These are phyloP conservation scores for Arizona elegans DNA, from an alignment of 2,113 vertebrate genomes.

Conservation along the genomic window DNA sequence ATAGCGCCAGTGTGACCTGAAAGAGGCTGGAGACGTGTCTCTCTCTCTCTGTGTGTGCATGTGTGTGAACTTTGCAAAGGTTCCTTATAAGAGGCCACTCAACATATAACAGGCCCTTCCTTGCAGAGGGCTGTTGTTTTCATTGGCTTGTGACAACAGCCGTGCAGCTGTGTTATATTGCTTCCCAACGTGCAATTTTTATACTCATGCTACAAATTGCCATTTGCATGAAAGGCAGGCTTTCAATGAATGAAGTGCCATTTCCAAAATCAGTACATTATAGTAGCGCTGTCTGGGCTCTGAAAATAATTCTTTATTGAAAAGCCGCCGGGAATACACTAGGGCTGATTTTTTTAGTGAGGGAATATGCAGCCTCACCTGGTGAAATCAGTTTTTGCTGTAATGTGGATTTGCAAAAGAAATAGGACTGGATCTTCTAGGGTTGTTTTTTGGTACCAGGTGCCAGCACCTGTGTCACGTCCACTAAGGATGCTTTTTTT, in stretches of 20 bases:
- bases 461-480: neutral
- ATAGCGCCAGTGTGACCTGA: conserved; percentile 69
- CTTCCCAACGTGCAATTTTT: conserved; percentile 71
- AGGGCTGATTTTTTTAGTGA: neutral
- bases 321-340: neutral
- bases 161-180: conserved; percentile 68
- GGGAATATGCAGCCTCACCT: neutral
- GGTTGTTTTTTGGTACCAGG: neutral
- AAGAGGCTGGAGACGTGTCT: neutral
- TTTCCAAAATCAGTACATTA: conserved; percentile 27
- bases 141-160: conserved; percentile 68
- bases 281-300: neutral
- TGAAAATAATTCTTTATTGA: neutral
- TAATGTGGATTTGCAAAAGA: neutral
- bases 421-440: neutral
- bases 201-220: conserved; percentile 62
- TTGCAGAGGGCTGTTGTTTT: conserved; percentile 66
- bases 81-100: conserved; percentile 49
- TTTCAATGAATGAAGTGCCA: conserved; percentile 22
- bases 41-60: neutral
- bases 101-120: conserved; percentile 34
- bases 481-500: neutral
- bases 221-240: conserved; percentile 61
- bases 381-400: neutral
- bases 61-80: conserved; percentile 64